Conservation (phyloP, 1,140 invertebrate species). For the Drosophila lacertosa region DNA sequence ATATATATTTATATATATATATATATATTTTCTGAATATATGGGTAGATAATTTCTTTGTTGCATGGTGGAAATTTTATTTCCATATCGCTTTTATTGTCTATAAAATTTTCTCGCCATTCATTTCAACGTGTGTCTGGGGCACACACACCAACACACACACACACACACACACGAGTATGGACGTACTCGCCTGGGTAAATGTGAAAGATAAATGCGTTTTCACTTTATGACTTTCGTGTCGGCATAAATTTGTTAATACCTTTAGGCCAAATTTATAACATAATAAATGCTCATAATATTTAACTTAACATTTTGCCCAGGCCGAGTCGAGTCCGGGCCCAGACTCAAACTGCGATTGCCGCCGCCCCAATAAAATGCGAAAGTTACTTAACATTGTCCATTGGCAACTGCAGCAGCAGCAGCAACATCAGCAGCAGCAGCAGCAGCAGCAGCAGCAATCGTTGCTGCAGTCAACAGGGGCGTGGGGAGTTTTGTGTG, state of each 20-base stretch:
- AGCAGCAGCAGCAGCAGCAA: conserved; percentile 7
- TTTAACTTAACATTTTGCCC: conserved; percentile 79
- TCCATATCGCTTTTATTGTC: conserved; percentile 67
- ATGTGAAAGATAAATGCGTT: conserved; percentile 79
- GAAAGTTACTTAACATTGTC: conserved; percentile 73
- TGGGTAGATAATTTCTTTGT: conserved; percentile 64
- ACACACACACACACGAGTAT: conserved; percentile 1
- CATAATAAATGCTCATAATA: conserved; percentile 84
- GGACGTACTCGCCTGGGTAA: conserved; percentile 25
- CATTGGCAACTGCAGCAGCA: conserved; percentile 27
- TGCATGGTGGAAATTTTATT: conserved; percentile 56
- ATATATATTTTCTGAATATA: neutral
- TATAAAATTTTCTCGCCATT: conserved; percentile 75
- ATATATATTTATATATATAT: conserved; percentile 1
- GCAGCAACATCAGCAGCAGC: neutral
- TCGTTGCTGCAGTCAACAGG: neutral
- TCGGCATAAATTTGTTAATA: conserved; percentile 83
- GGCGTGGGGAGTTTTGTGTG: conserved; percentile 23
- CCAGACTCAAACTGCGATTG: conserved; percentile 31
- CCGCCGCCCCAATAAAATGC: conserved; percentile 63
- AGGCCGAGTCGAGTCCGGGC: neutral
- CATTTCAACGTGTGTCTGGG: conserved; percentile 50
- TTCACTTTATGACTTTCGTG: conserved; percentile 83
- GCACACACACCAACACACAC: conserved; percentile 6
- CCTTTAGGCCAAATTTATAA: conserved; percentile 84